Percentiles rank a stretch among this genome's conserved stretches.
Evolutionary conservation across 2,888 invertebrate species (phyloP).

Genomic region (Fragum whitleyi): DNA sequence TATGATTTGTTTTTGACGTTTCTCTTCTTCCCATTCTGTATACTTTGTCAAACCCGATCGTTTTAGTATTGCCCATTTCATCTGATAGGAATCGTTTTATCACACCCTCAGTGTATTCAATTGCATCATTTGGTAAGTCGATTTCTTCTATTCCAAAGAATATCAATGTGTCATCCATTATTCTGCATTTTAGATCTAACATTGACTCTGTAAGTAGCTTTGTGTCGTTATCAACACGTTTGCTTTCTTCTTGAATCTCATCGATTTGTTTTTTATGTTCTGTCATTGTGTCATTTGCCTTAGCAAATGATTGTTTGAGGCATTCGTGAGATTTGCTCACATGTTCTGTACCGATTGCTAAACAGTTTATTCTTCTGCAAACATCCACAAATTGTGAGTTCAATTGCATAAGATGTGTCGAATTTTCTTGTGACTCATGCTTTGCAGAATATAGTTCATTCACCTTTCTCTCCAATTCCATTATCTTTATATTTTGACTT

Average conservation of each 20-base stretch:
- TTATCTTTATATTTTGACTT: constrained; percentile 11
- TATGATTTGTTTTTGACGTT: background rate
- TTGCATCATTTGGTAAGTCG: background rate
- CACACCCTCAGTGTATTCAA: background rate
- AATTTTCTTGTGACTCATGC: background rate
- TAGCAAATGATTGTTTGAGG: background rate
- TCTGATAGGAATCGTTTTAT: background rate
- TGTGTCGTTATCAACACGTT: background rate
- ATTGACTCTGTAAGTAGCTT: constrained; percentile 7
- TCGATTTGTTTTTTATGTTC: constrained; percentile 8
- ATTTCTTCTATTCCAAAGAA: background rate
- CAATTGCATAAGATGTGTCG: background rate
- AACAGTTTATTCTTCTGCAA: background rate
- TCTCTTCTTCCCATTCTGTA: constrained; percentile 2
- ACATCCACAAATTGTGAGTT: background rate
- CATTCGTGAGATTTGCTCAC: constrained; percentile 6
- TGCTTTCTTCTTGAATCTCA: background rate
- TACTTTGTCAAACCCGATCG: background rate
- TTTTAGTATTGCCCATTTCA: background rate
- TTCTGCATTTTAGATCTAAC: constrained; percentile 11
- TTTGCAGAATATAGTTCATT: background rate
- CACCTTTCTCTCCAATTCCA: background rate
- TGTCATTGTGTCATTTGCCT: background rate
- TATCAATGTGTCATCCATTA: too few species aligned
- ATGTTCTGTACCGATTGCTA: background rate